Base-by-base conservation (phyloP, 2,888 invertebrate species). In the Andrena minutula region DNA sequence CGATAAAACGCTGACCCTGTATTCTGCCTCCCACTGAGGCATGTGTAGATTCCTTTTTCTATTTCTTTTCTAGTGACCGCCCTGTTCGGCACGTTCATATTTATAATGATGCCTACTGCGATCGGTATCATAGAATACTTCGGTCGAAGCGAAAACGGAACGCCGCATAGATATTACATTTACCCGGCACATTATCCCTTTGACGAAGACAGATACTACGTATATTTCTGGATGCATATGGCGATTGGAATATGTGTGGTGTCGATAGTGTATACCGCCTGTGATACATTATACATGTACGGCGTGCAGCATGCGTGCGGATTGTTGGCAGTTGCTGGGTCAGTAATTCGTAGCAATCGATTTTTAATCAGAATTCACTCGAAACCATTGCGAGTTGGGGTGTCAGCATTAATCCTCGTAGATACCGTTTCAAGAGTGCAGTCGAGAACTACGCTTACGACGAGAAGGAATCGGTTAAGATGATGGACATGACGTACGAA, bases 271-370 rank as follows among this genome's bases (percentile, higher is more conserved):
- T 76, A 56, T 12, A 2, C 26, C 12, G 53, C 35, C 12, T 53
- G 63, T 0, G 79, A 79, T 7, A 41, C 75, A 2, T 28, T 32
- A 26, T 79, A 63, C 69, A 32, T 70, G 28, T 23, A 10, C 0
- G 1, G 8, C 8, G 56, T 79, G n/a, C 75, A 79, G 4, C 75
- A 79, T 7, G 75, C 35, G 0, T 79, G 79, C 51, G 74, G 41
- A 32, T 3, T 58, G 2, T n/a, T 76, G 2, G 26, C 53, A 0
- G 53, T 71, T 1, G 20, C 71, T 2, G 76, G 76, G 76, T 76
- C 58, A 69, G 10, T 3, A 10, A 26, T 20, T 56, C 6, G 20
- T 20, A 20, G n/a, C 51, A 4, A 41, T 16, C 41, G 41, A 53
- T 20, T 20, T 53, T 20, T 20, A 53, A 8, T 20, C 8, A 20